Base-by-base conservation (phyloP, 2,888 invertebrate genomes). In the Athrips mouffetella region DNA sequence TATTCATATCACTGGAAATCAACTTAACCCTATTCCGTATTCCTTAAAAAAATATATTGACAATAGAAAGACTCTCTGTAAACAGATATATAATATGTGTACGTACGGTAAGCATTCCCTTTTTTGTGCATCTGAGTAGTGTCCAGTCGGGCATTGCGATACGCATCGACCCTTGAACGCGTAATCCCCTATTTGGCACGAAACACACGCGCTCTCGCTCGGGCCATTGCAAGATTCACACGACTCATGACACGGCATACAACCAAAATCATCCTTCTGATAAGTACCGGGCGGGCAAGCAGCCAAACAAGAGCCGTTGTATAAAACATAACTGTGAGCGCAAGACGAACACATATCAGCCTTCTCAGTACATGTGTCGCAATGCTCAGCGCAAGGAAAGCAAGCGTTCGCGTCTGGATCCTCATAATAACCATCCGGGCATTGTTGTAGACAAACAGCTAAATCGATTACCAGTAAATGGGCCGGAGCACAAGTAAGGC, bases 401-500 rank as follows among this genome's bases (percentile, higher is more conserved):
- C 97, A 97, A 0, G 95, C 94, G 65, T 92, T 92, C 49, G 94
- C 92, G 54, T 92, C 92, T 13, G 91, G 89, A 71, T 94, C 94
- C 87, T 95, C 94, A 70, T 93, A 96, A 73, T 96, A 97, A 33
- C 96, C 95, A 66, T 96, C 95, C 0, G 96, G 96, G 70, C 96
- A 97, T 63, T 94, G 93, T 80, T 96, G 95, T 50, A 96, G 87
- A 69, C 97, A 97, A 31, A 96, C 94, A 46, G 95, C 94, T 55
- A 96, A 88, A 78, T 96, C 96, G 8, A 93, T 92, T 45, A 96
- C 94, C 67, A 94, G 91, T 47, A 96, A 90, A 73, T 96, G 94
- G 39, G 94, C 94, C 0, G 95, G 94, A 0, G 94, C 94, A 73
- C 96, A 96, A 8, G 94, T 93, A 5, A 96, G 84, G 64, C 96